These are phyloP conservation scores for Drosophila paranaensis DNA, from an alignment of 2,888 invertebrate species.

Conservation along the genomic window DNA sequence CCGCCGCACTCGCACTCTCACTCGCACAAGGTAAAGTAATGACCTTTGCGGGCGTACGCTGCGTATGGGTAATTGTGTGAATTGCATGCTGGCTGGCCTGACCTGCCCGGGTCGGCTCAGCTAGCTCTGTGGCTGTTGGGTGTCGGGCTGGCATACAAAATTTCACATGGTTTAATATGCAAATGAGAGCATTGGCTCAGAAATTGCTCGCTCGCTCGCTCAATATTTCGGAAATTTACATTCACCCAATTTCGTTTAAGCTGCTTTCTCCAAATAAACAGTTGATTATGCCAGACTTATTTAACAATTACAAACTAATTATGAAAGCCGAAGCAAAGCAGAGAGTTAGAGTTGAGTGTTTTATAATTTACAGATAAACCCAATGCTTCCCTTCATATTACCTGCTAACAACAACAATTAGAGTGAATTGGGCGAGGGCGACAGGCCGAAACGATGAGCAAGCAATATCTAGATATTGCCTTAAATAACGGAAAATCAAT, in stretches of 20 bases:
- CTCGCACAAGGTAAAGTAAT: constrained; percentile 61
- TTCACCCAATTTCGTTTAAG: constrained; percentile 29
- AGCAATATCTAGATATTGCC: background rate
- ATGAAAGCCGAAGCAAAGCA: background rate
- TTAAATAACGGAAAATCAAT: background rate
- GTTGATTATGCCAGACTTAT: constrained; percentile 26
- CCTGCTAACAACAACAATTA: background rate
- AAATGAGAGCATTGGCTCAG: constrained; percentile 39
- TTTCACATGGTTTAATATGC: constrained; percentile 43
- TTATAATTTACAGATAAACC: constrained; percentile 4
- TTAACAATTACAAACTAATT: constrained; percentile 33
- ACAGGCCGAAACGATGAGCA: background rate
- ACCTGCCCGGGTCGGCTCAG: background rate
- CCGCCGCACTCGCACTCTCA: constrained; percentile 1
- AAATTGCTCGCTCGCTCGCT: constrained; percentile 36
- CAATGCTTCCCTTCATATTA: background rate
- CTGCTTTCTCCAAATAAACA: constrained; percentile 9
- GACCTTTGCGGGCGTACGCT: constrained; percentile 63
- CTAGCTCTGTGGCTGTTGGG: background rate
- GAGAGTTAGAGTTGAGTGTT: background rate
- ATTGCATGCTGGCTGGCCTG: constrained; percentile 42
- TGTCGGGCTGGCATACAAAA: constrained; percentile 24
- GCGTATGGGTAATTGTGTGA: constrained; percentile 72
- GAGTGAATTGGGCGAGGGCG: background rate
- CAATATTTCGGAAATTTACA: constrained; percentile 33